These are phyloP conservation scores for Lagodon rhomboides DNA, from an alignment of 2,797 vertebrate genomes.

Conservation along the genomic window DNA sequence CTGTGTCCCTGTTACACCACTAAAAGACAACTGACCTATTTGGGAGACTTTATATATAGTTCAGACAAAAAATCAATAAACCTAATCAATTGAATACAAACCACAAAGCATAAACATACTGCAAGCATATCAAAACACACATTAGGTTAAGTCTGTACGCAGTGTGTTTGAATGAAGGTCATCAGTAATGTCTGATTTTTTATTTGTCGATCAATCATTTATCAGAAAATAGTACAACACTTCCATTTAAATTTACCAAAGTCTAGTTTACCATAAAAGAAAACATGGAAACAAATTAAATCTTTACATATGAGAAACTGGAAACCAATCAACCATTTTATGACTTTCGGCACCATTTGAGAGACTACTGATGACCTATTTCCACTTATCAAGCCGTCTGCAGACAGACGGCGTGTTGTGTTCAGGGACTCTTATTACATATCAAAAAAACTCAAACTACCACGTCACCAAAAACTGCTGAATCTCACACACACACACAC, in stretches of 20 bases:
- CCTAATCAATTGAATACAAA: neutral
- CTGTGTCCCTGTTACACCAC: neutral
- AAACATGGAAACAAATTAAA: neutral
- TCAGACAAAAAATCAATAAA: constrained; percentile 2
- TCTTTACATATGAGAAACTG: neutral
- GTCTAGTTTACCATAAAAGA: too few species aligned
- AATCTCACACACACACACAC: too few species aligned
- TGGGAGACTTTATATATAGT: neutral
- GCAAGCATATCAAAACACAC: neutral
- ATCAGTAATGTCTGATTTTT: neutral
- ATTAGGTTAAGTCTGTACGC: neutral
- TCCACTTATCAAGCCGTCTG: neutral
- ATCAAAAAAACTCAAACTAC: neutral
- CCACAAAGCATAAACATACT: neutral
- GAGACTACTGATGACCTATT: neutral
- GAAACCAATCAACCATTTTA: too few species aligned
- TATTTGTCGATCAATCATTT: too few species aligned
- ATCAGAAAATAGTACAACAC: neutral
- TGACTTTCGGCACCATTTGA: neutral
- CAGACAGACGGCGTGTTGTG: neutral
- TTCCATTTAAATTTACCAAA: too few species aligned
- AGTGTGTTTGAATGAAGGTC: neutral
- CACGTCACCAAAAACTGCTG: constrained; percentile 52
- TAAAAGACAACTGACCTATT: neutral
- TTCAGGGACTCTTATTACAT: neutral